These are phyloP conservation scores for Lordiphosa fenestrarum DNA, from an alignment of 2,888 invertebrate genomes.

Conservation along the genomic window DNA sequence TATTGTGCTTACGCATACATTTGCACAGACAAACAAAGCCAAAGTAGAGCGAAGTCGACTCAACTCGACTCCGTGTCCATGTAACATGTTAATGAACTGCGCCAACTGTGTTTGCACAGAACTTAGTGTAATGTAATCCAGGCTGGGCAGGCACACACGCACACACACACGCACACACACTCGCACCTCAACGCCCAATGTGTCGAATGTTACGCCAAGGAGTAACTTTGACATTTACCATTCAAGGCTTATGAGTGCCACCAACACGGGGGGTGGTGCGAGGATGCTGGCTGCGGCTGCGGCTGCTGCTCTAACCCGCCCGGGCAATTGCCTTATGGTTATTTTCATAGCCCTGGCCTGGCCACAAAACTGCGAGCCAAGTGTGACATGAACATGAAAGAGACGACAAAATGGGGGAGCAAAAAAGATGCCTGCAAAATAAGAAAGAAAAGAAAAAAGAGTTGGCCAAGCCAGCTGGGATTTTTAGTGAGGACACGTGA, in stretches of 20 bases:
- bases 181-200: conserved; percentile 71
- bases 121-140: conserved; percentile 73
- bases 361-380: conserved; percentile 70
- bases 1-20: conserved; percentile 71
- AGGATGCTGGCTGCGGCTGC: conserved; percentile 15
- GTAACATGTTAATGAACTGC: conserved; percentile 77
- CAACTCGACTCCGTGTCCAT: conserved; percentile 65
- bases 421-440: conserved; percentile 1
- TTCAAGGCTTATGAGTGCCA: conserved; percentile 74
- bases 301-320: conserved; percentile 53
- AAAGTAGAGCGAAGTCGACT: conserved; percentile 64
- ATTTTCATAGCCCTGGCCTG: conserved; percentile 74
- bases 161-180: conserved; percentile 15
- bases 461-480: conserved; percentile 32
- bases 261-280: conserved; percentile 20
- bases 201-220: conserved; percentile 76
- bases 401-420: conserved; percentile 14
- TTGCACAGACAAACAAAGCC: conserved; percentile 60
- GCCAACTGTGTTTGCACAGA: conserved; percentile 75
- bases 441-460: conserved; percentile 17
- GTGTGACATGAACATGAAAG: conserved; percentile 48
- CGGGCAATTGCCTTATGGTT: conserved; percentile 75
- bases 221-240: conserved; percentile 76
- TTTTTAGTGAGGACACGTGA: conserved; percentile 26
- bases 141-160: conserved; percentile 19